phyloP scores from a whole-genome alignment of 2,113 vertebrate genomes.

The Malaclemys terrapin region DNA sequence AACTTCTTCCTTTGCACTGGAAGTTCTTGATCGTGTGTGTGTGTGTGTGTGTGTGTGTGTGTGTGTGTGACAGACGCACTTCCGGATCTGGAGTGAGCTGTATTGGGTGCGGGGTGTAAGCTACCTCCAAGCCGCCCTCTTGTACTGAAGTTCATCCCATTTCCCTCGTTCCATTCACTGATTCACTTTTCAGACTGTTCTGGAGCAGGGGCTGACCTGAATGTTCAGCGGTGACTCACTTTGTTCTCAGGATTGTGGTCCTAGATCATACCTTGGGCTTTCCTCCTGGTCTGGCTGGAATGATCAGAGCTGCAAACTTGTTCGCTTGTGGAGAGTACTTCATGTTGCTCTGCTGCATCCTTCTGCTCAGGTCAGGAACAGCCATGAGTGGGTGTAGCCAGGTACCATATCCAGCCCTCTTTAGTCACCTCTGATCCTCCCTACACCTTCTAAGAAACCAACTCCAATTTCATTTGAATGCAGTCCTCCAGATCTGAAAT shows the following conservation, averaged over 20 bases:
- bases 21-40: accelerated
- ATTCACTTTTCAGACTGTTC: accelerated
- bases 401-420: background rate
- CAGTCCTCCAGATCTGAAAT: too few species aligned
- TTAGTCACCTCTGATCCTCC: background rate
- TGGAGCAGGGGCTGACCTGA: background rate
- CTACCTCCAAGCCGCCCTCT: background rate
- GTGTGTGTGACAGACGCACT: accelerated
- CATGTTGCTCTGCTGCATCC: accelerated
- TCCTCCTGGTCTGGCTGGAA: too few species aligned
- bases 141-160: background rate
- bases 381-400: background rate
- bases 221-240: background rate
- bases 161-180: accelerated
- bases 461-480: background rate
- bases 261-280: accelerated
- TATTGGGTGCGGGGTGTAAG: background rate
- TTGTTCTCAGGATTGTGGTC: accelerated
- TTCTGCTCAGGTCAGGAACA: accelerated
- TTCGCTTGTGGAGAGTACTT: background rate
- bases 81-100: accelerated
- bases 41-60: too few species aligned
- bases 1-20: accelerated
- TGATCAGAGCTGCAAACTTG: background rate
- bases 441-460: background rate